Evolutionary conservation across 2,888 invertebrate species (phyloP).

Genomic region (Seira ritae): DNA sequence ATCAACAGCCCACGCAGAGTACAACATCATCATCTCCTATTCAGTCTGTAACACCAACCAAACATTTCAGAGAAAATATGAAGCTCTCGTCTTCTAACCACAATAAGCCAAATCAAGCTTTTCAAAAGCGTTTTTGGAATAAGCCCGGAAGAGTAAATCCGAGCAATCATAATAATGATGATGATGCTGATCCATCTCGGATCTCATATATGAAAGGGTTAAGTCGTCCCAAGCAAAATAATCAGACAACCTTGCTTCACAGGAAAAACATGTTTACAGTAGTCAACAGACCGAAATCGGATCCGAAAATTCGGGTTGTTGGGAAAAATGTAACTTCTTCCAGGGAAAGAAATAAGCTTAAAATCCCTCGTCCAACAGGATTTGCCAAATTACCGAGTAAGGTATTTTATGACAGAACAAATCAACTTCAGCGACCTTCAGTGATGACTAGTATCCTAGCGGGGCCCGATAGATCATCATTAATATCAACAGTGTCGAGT

Average conservation of each 20-base stretch:
- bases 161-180: not conserved
- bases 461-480: conserved; percentile 29
- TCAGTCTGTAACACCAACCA: not conserved
- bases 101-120: not conserved
- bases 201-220: no score
- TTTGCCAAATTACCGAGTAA: not conserved
- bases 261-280: conserved; percentile 48
- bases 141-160: not conserved
- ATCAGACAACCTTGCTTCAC: conserved; percentile 24
- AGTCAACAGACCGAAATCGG: conserved; percentile 23
- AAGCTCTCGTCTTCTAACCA: not conserved
- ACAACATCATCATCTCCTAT: not conserved
- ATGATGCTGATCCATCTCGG: not conserved
- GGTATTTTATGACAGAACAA: not conserved
- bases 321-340: conserved; percentile 23
- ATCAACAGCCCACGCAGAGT: not conserved
- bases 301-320: conserved; percentile 33
- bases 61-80: no score
- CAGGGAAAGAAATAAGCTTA: not conserved
- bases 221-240: not conserved
- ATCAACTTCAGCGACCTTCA: conserved; percentile 32
- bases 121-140: not conserved
- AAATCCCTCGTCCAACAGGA: not conserved
- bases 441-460: conserved; percentile 27
- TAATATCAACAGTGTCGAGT: not conserved